Evolutionary conservation across 2,797 vertebrate species (phyloP), one percentile per base, ranked within the genome.

Genomic region (Eidolon dupreanum): DNA sequence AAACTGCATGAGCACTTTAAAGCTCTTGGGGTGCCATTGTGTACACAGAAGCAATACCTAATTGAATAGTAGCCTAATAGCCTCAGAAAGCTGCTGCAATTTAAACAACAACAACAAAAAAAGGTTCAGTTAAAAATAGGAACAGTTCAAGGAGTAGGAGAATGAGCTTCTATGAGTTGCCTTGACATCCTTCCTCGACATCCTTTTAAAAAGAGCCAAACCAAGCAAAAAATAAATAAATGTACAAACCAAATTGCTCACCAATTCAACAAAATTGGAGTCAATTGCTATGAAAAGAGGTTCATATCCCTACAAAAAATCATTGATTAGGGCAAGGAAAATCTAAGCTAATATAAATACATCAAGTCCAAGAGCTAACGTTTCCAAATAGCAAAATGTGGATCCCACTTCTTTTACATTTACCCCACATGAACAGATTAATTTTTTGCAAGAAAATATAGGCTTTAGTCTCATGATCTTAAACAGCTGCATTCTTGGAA

Each of bases 31-130:
- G 86, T 85, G 88, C 94, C 90, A 97, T 87, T 97, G 96, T 97
- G 71, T 95, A 97, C 75, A 88, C 79, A 96, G 96, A 94, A 98
- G 96, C 90, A 95, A 90, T 83, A 93, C 74, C 88, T 98, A 98
- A 98, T 97, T 98, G 97, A 98, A 97, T 91, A 97, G 96, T 97
- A 96, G 93, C 94, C 97, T 98, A 97, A 97, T 96, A 95, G 97
- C 88, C 93, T 96, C 90, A 84, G 88, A 97, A 95, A 97, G 90
- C 95, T 93, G 74, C 61, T 97, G 88, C 93, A 97, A 93, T 98
- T 97, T 0, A 5, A 94, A 83, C 81, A 59, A 57, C 33, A 61
- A 46, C 74, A 82, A 73, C 38, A 73, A 49, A 85, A 85, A 95
- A 65, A 74, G 26, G 57, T 53, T 63, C 90, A 96, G 91, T 90